Evolutionary conservation across 2,888 invertebrate genomes (phyloP), one percentile per base, ranked within the genome.

Genomic region (Chloromyia formosa): DNA sequence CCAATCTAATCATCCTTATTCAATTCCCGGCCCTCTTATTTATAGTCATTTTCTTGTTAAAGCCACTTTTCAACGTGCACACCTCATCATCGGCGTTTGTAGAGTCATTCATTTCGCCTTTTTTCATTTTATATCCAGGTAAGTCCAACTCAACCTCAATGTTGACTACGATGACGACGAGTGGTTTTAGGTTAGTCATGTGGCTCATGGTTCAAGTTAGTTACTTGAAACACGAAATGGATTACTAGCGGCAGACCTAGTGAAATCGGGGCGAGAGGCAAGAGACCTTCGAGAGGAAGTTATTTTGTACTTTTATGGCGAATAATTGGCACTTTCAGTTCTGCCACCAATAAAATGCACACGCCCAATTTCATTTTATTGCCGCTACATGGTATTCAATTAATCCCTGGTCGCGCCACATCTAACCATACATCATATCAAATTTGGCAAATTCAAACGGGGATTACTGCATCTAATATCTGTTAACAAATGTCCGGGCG

Each of bases 241-340:
- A 35, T 35, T 35, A 4, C 2, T 4, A 35, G 2, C 27, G 27
- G 27, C 27, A 35, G 7, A 35, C 27, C 27, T 35, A 7, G 27
- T 7, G 27, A 35, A 35, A 35, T 35, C 27, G 27, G 2, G 3
- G 3, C 27, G 27, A 35, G 27, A 35, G n/a, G n/a, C 10, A 5
- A 1, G 62, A 62, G 66, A 45, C 66, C 45, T 45, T 66, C 22
- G 66, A 35, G 7, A 66, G 66, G 66, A 66, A 66, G 66, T 66
- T 66, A 66, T 66, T 53, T 66, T 66, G 66, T 66, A 16, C 66
- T 20, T 66, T 66, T 66, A 66, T 66, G 45, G 66, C 66, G 49
- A 66, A 66, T 66, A 66, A 66, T 66, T 66, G 66, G 66, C 66
- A 66, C 66, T 66, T 66, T 66, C 22, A 49, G 45, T 66, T n/a